A percentile compares a stretch with the other conserved stretches of the same genome.
Evolutionary conservation across 2,797 vertebrate species (phyloP).

Genomic region (Chiloscyllium punctatum): DNA sequence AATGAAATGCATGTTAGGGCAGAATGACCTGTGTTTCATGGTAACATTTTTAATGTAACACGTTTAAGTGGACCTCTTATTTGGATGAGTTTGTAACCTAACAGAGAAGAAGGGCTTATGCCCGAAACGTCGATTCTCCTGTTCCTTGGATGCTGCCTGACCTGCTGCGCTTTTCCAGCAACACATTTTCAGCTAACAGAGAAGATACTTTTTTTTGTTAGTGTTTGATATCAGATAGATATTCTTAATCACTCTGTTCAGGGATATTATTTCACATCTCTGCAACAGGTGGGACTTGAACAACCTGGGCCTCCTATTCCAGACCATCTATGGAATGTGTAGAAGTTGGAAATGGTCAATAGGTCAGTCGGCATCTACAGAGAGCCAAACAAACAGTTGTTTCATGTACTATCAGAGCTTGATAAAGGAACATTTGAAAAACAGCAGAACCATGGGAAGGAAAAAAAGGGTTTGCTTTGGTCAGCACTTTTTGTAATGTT

Average conservation of each 20-base stretch:
- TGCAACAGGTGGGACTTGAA: too few relatives aligned
- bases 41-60: neutral
- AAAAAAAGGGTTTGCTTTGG: neutral
- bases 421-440: neutral
- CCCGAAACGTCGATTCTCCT: too few relatives aligned
- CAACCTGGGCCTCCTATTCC: too few relatives aligned
- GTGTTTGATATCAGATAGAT: neutral
- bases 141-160: too few relatives aligned
- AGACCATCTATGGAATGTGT: neutral
- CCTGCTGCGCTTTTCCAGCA: too few relatives aligned
- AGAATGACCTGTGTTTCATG: neutral
- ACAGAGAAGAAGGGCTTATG: too few relatives aligned
- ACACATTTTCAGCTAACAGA: too few relatives aligned
- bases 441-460: neutral
- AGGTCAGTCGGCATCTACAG: neutral
- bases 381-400: neutral
- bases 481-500: too few relatives aligned
- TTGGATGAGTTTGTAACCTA: neutral
- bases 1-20: too few relatives aligned
- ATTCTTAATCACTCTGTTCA: too few relatives aligned
- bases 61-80: neutral
- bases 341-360: neutral
- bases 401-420: neutral
- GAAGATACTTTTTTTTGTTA: neutral
- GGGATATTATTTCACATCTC: too few relatives aligned